A percentile compares a stretch with the other conserved stretches of the same genome.
Conservation (phyloP, 2,888 invertebrate genomes). For the Pachydiplax longipennis region DNA sequence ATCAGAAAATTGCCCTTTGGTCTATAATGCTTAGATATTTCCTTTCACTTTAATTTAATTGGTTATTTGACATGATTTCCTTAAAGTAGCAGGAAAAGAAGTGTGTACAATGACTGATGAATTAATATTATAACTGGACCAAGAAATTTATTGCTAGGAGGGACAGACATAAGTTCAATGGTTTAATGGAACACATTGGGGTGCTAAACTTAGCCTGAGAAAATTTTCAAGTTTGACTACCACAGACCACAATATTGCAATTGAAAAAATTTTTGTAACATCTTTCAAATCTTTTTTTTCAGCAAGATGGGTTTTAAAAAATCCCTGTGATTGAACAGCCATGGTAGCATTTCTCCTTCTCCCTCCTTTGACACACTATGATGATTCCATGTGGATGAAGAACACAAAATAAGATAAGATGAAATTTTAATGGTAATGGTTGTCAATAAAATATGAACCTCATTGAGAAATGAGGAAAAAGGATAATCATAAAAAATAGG, state of each 20-base stretch:
- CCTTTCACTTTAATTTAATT: neutral
- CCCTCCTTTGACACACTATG: slow-evolving; percentile 5
- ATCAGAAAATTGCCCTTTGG: neutral
- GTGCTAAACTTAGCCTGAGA: slow-evolving; percentile 47
- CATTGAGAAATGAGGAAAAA: neutral
- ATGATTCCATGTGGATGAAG: neutral
- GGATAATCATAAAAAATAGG: neutral
- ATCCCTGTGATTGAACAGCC: slow-evolving; percentile 20
- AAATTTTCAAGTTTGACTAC: slow-evolving; percentile 46
- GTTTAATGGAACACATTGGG: slow-evolving; percentile 46
- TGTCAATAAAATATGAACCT: neutral
- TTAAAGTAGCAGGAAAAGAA: slow-evolving; percentile 5
- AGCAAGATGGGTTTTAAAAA: slow-evolving; percentile 17
- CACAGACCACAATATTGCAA: slow-evolving; percentile 45
- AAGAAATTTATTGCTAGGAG: slow-evolving; percentile 33
- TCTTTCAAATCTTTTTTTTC: slow-evolving; percentile 31
- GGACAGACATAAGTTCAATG: slow-evolving; percentile 20
- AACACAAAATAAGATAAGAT: neutral
- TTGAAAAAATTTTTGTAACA: slow-evolving; percentile 22
- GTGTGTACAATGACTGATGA: neutral
- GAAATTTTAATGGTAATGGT: neutral
- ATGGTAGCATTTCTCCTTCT: slow-evolving; percentile 16
- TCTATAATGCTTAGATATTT: neutral
- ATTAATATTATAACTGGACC: neutral
- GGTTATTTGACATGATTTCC: neutral